Conservation (phyloP, 2,888 invertebrate genomes). For the Carterocephalus palaemon region DNA sequence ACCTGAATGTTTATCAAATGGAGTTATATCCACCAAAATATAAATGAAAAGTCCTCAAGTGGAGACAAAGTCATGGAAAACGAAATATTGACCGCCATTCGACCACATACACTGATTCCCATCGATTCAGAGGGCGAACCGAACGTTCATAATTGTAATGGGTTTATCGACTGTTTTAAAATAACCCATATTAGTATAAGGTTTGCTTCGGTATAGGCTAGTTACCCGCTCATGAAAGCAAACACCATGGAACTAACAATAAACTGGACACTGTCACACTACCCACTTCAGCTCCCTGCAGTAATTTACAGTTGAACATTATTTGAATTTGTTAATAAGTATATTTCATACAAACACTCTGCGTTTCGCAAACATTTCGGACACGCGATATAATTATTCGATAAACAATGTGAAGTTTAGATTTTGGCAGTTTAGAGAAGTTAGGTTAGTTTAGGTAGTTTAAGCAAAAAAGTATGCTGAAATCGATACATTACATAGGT, state of each 20-base stretch:
- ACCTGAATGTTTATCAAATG: neutral
- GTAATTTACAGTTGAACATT: conserved; percentile 14
- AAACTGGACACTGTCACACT: conserved; percentile 27
- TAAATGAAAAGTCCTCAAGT: no score
- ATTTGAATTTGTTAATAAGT: conserved; percentile 21
- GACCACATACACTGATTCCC: no score
- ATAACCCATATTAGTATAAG: neutral
- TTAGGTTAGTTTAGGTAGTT: no score
- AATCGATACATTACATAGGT: no score
- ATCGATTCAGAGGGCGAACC: no score
- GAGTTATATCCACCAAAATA: no score
- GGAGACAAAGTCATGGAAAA: no score
- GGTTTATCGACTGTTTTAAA: no score
- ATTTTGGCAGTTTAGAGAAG: neutral
- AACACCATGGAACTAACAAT: conserved; percentile 31
- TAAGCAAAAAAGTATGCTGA: no score
- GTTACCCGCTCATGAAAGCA: conserved; percentile 14
- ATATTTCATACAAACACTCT: conserved; percentile 18
- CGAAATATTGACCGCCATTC: no score
- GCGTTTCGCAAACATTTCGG: conserved; percentile 3
- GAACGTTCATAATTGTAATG: no score
- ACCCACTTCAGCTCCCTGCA: conserved; percentile 16
- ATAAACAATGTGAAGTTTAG: conserved; percentile 4
- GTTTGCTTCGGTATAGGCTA: conserved; percentile 1
- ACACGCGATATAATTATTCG: conserved; percentile 11